Base-by-base conservation (phyloP, 2,113 vertebrate species). In the Psettodes erumei region DNA sequence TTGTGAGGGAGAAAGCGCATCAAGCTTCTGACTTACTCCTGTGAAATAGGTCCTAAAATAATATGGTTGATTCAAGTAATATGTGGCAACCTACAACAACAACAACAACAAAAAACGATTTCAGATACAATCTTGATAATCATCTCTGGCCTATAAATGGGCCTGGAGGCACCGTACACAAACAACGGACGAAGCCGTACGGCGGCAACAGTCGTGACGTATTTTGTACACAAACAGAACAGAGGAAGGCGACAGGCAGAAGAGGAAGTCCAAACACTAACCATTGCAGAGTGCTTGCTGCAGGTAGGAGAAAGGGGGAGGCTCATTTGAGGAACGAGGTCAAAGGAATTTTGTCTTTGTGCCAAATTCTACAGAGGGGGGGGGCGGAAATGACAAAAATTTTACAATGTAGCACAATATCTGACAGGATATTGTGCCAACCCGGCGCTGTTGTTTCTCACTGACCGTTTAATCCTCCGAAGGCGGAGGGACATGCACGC, bases 231-330 rank as follows among this genome's bases (percentile, higher is more conserved):
- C 37, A 84, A 79, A 84, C 51, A 72, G 51, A 60, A 10, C 25
- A 79, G 47, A 84, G 69, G 73, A 84, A 81, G 50, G 68, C 51
- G 70, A 79, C 61, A 63, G 65, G 67, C 77, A 55, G 67, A 81
- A 82, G 79, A 65, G 81, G 70, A 81, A 79, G 54, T 78, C 71
- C 78, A 71, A 79, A 54, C 79, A 95, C 91, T 1, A 90, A 96
- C 96, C 96, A 95, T 93, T 45, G 90, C 40, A 30, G 95, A 64
- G 74, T 94, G 95, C 84, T 95, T 95, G 75, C 91, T 94, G 89
- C 95, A 91, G 75, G 92, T 88, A 27, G 94, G 85, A 48, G 91
- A 91, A 79, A 94, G 91, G 60, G 93, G 88, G 78, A 93, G 65
- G 8, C 90, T 94, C 67, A 91, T 89, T 89, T 93, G 94, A 64